Percentiles rank a stretch among this genome's conserved stretches.
Evolutionary conservation across 1,140 invertebrate species (phyloP).

Genomic region (Ceratitis capitata): DNA sequence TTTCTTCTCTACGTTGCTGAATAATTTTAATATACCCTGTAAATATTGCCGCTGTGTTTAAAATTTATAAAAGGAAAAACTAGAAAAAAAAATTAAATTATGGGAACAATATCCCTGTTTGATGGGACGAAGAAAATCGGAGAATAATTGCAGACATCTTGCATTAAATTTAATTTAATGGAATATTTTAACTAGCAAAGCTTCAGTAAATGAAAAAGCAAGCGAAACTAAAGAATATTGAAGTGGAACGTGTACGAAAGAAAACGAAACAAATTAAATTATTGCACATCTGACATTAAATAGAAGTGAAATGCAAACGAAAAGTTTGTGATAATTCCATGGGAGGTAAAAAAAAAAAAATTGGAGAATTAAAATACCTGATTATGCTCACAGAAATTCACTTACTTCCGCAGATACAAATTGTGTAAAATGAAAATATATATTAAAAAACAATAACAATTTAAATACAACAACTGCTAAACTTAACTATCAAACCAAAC

Average conservation of each 20-base stretch:
- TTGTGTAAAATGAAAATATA: no score
- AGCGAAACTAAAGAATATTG: background rate
- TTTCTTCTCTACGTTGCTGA: no score
- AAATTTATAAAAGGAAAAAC: no score
- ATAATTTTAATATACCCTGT: no score
- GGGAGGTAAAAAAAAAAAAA: background rate
- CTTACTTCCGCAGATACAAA: no score
- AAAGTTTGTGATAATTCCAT: background rate
- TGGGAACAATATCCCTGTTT: background rate
- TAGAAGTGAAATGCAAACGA: background rate
- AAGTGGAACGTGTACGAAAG: background rate
- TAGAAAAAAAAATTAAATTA: background rate
- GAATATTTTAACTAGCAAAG: constrained; percentile 3
- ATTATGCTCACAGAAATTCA: no score
- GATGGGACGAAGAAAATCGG: background rate
- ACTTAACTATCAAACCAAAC: no score
- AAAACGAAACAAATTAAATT: background rate
- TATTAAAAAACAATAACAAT: no score
- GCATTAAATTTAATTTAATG: constrained; percentile 29
- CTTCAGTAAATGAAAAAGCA: background rate
- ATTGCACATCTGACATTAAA: no score
- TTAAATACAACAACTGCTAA: no score
- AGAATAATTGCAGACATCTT: constrained; percentile 31
- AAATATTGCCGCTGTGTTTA: no score
- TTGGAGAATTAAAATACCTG: no score